Percentiles rank a stretch among this genome's conserved stretches.
Evolutionary conservation across 2,113 vertebrate species (phyloP).

Genomic region (Ginglymostoma cirratum): DNA sequence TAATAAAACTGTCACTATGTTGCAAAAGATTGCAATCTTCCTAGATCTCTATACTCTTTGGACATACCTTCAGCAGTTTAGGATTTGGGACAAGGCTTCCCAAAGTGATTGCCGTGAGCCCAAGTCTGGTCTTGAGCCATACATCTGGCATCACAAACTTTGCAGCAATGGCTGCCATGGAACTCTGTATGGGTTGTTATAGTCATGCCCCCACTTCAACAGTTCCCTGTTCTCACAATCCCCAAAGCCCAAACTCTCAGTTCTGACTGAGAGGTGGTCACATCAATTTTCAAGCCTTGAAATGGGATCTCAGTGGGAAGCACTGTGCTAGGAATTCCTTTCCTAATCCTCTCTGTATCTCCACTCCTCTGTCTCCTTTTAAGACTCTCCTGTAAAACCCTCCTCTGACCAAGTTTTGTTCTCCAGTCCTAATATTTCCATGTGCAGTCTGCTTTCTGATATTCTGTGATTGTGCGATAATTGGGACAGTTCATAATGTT

Average conservation of each 20-base stretch:
- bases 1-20: not conserved
- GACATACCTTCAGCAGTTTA: not conserved
- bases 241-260: too few species aligned
- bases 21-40: not conserved
- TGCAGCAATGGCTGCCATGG: too few species aligned
- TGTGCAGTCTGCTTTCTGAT: not conserved
- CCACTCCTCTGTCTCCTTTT: too few species aligned
- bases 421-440: not conserved
- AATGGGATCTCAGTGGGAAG: too few species aligned
- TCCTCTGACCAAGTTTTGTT: not conserved
- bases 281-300: too few species aligned
- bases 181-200: too few species aligned
- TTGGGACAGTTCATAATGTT: not conserved
- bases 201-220: too few species aligned
- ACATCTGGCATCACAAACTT: too few species aligned
- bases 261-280: too few species aligned
- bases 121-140: too few species aligned
- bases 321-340: not conserved
- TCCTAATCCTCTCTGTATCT: not conserved
- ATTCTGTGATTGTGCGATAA: not conserved
- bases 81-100: not conserved
- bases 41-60: not conserved
- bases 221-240: too few species aligned
- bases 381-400: not conserved
- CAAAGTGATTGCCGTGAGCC: too few species aligned